Evolutionary conservation across 2,797 vertebrate genomes (phyloP), one percentile per base, ranked within the genome.

Genomic region (Spinus pinus): DNA sequence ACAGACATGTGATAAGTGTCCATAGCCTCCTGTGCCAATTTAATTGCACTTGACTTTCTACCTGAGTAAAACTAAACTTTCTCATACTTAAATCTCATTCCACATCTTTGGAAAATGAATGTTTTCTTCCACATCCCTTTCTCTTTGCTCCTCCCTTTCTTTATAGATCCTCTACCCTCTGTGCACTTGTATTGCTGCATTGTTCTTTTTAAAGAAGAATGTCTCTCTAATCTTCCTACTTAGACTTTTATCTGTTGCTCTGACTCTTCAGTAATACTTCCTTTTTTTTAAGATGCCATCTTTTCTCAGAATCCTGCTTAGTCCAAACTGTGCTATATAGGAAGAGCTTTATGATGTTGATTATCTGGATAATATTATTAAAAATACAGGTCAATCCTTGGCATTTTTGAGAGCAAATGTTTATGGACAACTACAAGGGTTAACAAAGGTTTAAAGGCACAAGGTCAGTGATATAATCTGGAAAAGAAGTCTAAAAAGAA

Each of bases 141-240:
- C 25, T 57, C 8, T 90, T 88, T 83, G 7, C 12, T 46, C 7
- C 49, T 86, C 30, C 24, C n/a, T 30, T 73, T 19, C 5, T 73
- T 77, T 78, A 42, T 18, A 42, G 14, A 57, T 39, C 6, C 4
- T 56, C 28, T 72, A 2, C 14, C 30, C 11, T 75, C 14, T 79
- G 33, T 1, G 0, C 3, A n/a, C 8, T 44, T 71, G 4, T 35
- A 33, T 80, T 3, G 1, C 13, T 60, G 12, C 24, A 3, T 16
- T 88, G 31, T 53, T 82, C 28, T 37, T 80, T n/a, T 24, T 22
- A n/a, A 61, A 56, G 33, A 47, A 82, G 15, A 51, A 86, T 3
- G 1, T 41, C 2, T 67, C 23, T 78, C 49, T 64, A 64, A 41
- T 84, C 23, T 18, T 64, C 20, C 15, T 44, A 4, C 10, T 64